Base-by-base conservation (phyloP, 2,113 vertebrate species). In the Vulpes vulpes region DNA sequence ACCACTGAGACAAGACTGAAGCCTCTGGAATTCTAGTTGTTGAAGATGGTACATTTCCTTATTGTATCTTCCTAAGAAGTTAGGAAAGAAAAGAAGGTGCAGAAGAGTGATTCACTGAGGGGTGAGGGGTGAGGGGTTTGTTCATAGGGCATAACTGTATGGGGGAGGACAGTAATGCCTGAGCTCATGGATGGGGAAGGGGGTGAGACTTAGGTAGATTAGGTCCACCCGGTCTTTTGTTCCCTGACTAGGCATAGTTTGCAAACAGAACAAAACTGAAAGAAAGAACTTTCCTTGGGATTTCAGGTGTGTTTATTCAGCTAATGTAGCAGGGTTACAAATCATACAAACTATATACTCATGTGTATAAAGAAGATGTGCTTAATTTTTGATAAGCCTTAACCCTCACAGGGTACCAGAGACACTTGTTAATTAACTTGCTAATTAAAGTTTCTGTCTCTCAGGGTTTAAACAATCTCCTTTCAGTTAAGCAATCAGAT, bases 391-490 rank as follows among this genome's bases (percentile, higher is more conserved):
- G 81, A 12, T 14, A 91, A 91, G 32, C 64, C 85, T 95, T 62
- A 60, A 90, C n/a, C 51, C 27, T 95, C 57, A 67, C 19, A 78
- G 69, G 92, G 27, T 87, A 79, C 74, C 16, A 71, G 53, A 53
- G 59, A 94, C 80, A 65, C 65, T 95, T 93, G 38, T 38, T 96
- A 93, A 96, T 96, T 94, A 93, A 89, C 81, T 94, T 95, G 35
- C 85, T 97, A 96, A 95, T 97, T 97, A 94, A 93, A 90, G n/a
- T 94, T 93, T 97, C 80, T 96, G 25, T 92, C 96, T 94, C 85
- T 93, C n/a, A 59, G 82, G 92, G 12, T 92, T 97, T 96, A 65
- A 89, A 93, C 79, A 96, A 53, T 95, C 78, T 96, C 81, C 53
- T 94, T 96, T 97, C 81, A 65, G 86, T 85, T 97, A 96, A 91